Percentiles rank a stretch among this genome's conserved stretches.
These are phyloP conservation scores for Pardalotus punctatus DNA, from an alignment of 2,113 vertebrate species.

Conservation along the genomic window DNA sequence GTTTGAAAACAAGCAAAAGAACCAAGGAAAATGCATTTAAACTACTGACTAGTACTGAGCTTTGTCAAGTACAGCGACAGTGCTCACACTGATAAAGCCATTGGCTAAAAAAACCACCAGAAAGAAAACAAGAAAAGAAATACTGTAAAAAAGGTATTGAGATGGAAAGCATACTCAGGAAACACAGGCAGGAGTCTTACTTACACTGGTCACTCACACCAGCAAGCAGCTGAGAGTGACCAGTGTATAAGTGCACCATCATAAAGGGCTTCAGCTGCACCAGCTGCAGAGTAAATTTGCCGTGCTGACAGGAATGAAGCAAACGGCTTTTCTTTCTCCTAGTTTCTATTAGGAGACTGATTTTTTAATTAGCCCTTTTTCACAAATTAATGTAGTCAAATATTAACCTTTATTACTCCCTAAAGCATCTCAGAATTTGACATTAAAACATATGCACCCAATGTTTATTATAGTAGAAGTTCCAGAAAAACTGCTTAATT, in stretches of 20 bases:
- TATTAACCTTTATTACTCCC: not conserved
- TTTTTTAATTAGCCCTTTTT: not conserved
- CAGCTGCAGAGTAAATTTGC: accelerated
- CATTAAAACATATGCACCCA: not conserved
- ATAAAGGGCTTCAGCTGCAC: not conserved
- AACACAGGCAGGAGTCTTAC: not conserved
- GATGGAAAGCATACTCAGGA: not conserved
- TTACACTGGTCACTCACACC: not conserved
- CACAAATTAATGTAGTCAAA: not conserved
- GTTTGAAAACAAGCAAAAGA: not conserved
- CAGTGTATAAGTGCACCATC: not conserved
- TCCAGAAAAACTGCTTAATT: not conserved
- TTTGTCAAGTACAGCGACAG: not conserved
- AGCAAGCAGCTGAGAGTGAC: not conserved
- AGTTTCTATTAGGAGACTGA: not conserved
- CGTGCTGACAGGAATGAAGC: not conserved
- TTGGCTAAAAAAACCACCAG: not conserved
- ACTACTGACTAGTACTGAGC: not conserved
- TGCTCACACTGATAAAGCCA: not conserved
- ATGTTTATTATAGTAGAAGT: not conserved
- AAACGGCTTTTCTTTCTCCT: not conserved
- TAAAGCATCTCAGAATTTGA: not conserved
- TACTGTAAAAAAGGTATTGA: not conserved
- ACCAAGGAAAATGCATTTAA: not conserved
- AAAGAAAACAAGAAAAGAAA: not conserved